Base-by-base conservation (phyloP, 2,113 vertebrate genomes). In the Ciconia stormi region DNA sequence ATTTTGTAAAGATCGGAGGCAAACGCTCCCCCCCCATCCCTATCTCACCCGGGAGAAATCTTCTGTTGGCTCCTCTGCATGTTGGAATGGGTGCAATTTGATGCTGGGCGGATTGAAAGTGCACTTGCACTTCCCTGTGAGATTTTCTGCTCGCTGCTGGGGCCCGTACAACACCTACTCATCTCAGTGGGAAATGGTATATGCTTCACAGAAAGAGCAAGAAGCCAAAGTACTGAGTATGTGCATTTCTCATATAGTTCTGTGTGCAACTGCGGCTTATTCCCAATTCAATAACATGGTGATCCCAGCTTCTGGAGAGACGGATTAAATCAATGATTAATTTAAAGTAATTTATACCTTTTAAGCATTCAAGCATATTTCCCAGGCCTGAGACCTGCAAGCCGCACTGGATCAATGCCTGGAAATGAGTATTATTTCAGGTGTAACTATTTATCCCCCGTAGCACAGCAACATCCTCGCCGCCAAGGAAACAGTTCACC, bases 311-410 rank as follows among this genome's bases (percentile, higher is more conserved):
- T 84, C 81, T 76, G 56, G 83, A 92, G 73, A 84, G 61, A 47
- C 0, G 1, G 84, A 91, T 84, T 91, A 85, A 95, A 89, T 95
- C 73, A 69, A 82, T 93, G 55, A 91, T 85, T 91, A 89, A 95
- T 94, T 92, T 83, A 52, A 82, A 87, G 81, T 82, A 74, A 93
- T 95, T 91, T 89, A 91, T 89, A 82, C 73, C 73, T 93, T 85
- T 91, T 87, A 93, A 71, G 47, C 56, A 87, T 89, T 91, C 91
- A 91, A 93, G 44, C 14, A 11, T 47, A n/a, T 82, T 94, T 94
- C 47, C 77, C 93, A 84, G 47, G 32, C 52, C 77, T 27, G 32
- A 95, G 47, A 79, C 79, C 82, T 70, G 44, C 67, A 95, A 69
- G 47, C 40, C 26, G 3, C 0, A 4, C 71, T 92, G 82, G 79